Conservation (phyloP, 2,888 invertebrate genomes). For the Archips xylosteana region DNA sequence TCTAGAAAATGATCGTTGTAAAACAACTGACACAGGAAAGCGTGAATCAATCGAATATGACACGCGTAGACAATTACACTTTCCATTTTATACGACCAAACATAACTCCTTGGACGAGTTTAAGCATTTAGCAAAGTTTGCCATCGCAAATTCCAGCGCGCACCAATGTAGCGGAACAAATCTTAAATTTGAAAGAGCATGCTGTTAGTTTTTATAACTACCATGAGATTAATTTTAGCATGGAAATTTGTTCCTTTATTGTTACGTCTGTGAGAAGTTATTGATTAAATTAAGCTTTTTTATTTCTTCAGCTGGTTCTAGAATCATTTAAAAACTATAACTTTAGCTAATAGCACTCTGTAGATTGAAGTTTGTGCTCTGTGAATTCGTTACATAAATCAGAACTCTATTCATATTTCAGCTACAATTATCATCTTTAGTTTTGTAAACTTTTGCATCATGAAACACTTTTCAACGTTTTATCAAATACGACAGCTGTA, state of each 20-base stretch:
- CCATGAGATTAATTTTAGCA: neutral
- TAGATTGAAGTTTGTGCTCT: no score
- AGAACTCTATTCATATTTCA: no score
- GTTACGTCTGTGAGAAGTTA: neutral
- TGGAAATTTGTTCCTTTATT: neutral
- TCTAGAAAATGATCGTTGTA: neutral
- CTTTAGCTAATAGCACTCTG: no score
- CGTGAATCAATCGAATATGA: conserved; percentile 22
- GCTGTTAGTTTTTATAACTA: neutral
- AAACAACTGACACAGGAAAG: conserved; percentile 15
- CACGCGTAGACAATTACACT: conserved; percentile 19
- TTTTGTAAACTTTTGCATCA: no score
- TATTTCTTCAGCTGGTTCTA: no score
- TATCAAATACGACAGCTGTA: no score
- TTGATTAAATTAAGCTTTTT: no score
- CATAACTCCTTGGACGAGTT: conserved; percentile 12
- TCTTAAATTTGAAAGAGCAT: conserved; percentile 15
- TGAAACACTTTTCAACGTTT: no score
- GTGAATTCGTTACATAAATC: no score
- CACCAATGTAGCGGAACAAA: conserved; percentile 8
- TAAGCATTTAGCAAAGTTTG: neutral
- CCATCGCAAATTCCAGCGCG: neutral
- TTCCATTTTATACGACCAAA: conserved; percentile 13
- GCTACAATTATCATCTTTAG: no score
- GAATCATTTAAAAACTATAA: no score